Percentiles rank a stretch among this genome's conserved stretches.
Conservation (phyloP, 2,888 invertebrate genomes). For the Amiota minor region DNA sequence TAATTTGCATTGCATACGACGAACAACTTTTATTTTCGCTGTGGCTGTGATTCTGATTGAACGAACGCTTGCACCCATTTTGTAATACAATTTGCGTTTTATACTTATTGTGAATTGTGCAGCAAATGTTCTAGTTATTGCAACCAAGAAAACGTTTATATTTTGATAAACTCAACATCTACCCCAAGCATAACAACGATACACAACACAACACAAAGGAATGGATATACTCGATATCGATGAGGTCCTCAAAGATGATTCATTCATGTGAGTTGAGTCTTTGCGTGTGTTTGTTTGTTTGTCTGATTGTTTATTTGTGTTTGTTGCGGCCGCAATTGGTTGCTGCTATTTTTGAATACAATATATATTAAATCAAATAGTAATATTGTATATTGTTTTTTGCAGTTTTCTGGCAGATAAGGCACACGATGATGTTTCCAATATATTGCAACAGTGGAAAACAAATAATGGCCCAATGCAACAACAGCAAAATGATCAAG, state of each 20-base stretch:
- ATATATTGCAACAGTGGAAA: conserved; percentile 73
- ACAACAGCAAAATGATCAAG: conserved; percentile 63
- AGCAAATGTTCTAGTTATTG: conserved; percentile 11
- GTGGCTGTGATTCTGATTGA: neutral
- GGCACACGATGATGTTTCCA: conserved; percentile 72
- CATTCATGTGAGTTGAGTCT: conserved; percentile 68
- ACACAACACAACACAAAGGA: conserved; percentile 40
- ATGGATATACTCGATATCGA: conserved; percentile 73
- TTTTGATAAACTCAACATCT: neutral
- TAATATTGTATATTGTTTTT: conserved; percentile 20
- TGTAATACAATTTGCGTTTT: neutral
- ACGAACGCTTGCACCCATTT: neutral
- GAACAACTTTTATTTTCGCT: neutral
- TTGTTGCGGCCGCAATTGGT: conserved; percentile 29
- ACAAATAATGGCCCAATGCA: conserved; percentile 61
- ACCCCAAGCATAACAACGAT: conserved; percentile 16
- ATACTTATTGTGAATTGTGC: neutral
- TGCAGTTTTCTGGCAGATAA: conserved; percentile 71
- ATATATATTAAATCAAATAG: too few relatives aligned
- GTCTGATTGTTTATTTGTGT: conserved; percentile 16
- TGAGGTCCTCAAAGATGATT: conserved; percentile 73
- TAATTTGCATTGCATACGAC: conserved; percentile 12
- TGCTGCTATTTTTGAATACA: too few relatives aligned
- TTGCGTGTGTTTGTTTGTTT: conserved; percentile 35
- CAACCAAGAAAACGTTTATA: conserved; percentile 33